phyloP scores from a whole-genome alignment of 2,888 invertebrate species.

The Tuberolachnus salignus region DNA sequence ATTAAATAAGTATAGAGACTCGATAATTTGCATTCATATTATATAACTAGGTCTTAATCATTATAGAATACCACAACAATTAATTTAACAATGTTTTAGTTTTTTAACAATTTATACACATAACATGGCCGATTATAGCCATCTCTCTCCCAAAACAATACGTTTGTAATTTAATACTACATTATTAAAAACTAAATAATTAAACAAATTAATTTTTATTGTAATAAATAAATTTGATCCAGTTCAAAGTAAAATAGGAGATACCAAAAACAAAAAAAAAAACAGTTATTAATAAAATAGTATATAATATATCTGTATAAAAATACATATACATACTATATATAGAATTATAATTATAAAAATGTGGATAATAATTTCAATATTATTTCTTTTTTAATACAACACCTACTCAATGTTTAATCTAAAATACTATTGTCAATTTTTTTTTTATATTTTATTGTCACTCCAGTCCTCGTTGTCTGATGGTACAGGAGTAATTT shows the following conservation, averaged over 20 bases:
- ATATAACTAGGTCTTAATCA: no score
- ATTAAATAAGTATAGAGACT: no score
- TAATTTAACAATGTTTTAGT: not conserved
- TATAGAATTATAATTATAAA: not conserved
- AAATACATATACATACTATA: not conserved
- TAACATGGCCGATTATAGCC: no score
- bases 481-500: slow-evolving; percentile 34
- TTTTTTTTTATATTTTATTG: not conserved
- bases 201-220: slow-evolving; percentile 2
- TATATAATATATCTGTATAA: not conserved
- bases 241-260: not conserved
- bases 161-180: not conserved
- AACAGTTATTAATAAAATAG: not conserved
- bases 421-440: not conserved
- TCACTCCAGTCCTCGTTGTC: slow-evolving; percentile 26
- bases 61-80: no score
- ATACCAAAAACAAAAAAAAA: not conserved
- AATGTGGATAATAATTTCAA: not conserved
- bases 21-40: no score
- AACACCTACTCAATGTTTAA: not conserved
- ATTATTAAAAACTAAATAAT: not conserved
- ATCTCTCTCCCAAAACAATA: not conserved
- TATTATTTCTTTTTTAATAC: not conserved
- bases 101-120: not conserved
- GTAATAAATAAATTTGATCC: slow-evolving; percentile 2